Evolutionary conservation across 2,888 invertebrate genomes (phyloP).

Genomic region (Drosophila macrospina): DNA sequence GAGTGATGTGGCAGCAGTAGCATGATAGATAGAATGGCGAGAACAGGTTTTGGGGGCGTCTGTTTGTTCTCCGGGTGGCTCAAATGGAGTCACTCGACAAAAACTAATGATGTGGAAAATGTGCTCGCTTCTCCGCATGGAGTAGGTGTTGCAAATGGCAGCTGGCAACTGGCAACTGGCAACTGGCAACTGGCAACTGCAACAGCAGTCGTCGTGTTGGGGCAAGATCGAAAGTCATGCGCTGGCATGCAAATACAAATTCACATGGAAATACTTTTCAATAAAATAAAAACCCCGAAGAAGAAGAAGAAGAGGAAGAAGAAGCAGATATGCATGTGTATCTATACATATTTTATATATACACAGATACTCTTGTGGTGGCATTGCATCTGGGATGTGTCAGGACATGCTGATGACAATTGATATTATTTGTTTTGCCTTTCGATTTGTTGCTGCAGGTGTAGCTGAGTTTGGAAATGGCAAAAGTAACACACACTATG

Average conservation of each 20-base stretch:
- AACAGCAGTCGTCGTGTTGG: conserved; percentile 19
- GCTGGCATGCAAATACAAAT: conserved; percentile 44
- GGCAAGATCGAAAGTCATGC: conserved; percentile 49
- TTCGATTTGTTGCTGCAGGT: conserved; percentile 54
- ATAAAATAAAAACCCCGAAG: background rate
- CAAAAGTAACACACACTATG: background rate
- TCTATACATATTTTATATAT: conserved; percentile 9
- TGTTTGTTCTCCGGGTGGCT: conserved; percentile 59
- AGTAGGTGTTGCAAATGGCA: conserved; percentile 65
- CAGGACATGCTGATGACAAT: conserved; percentile 69
- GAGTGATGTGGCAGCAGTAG: conserved; percentile 4
- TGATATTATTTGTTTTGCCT: conserved; percentile 73
- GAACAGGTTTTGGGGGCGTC: conserved; percentile 21
- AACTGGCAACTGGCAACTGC: conserved; percentile 17
- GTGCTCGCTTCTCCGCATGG: conserved; percentile 54
- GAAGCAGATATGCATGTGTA: background rate
- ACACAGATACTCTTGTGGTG: conserved; percentile 37
- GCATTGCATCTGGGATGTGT: conserved; percentile 37
- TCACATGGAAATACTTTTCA: background rate
- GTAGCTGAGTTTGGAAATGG: background rate
- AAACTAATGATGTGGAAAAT: conserved; percentile 83
- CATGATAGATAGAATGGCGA: conserved; percentile 21
- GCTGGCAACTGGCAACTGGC: conserved; percentile 34
- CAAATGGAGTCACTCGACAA: conserved; percentile 78
- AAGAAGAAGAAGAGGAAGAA: no score